phyloP scores from a whole-genome alignment of 1,140 invertebrate species.

The Idris sp. region DNA sequence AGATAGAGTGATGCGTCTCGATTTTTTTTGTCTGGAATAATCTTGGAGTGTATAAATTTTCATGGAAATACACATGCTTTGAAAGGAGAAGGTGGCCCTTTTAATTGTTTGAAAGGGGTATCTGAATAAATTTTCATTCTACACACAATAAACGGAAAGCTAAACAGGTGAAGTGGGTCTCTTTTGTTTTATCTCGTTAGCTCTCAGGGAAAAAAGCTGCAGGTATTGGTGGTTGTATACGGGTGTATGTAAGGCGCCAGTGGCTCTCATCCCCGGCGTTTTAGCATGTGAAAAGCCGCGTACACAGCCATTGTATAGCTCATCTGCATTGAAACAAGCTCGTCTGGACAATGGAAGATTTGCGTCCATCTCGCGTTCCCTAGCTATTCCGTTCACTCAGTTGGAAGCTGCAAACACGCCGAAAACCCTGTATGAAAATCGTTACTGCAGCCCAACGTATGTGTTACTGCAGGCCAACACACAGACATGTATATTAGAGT shows the following conservation, averaged over 20 bases:
- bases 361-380: slow-evolving; percentile 69
- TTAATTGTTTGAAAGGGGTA: no score
- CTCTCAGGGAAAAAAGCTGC: slow-evolving; percentile 53
- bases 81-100: no score
- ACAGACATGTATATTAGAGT: slow-evolving; percentile 23
- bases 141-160: no score
- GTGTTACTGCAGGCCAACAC: no score
- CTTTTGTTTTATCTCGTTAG: slow-evolving; percentile 59
- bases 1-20: slow-evolving; percentile 45
- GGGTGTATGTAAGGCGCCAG: slow-evolving; percentile 36
- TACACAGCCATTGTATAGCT: slow-evolving; percentile 56
- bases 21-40: no score
- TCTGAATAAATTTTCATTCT: slow-evolving; percentile 42
- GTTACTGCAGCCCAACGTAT: slow-evolving; percentile 42
- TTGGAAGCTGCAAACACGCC: slow-evolving; percentile 73
- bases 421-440: slow-evolving; percentile 68
- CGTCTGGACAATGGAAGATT: slow-evolving; percentile 72
- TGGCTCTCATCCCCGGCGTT: slow-evolving; percentile 25
- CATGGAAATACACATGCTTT: no score
- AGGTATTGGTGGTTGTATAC: slow-evolving; percentile 46
- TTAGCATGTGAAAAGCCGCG: slow-evolving; percentile 20
- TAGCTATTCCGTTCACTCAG: slow-evolving; percentile 26
- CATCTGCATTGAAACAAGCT: slow-evolving; percentile 77
- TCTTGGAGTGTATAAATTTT: no score
- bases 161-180: slow-evolving; percentile 56